A percentile compares a stretch with the other conserved stretches of the same genome.
Evolutionary conservation across 1,140 invertebrate species (phyloP).

Genomic region (Sminthurinus signatus): DNA sequence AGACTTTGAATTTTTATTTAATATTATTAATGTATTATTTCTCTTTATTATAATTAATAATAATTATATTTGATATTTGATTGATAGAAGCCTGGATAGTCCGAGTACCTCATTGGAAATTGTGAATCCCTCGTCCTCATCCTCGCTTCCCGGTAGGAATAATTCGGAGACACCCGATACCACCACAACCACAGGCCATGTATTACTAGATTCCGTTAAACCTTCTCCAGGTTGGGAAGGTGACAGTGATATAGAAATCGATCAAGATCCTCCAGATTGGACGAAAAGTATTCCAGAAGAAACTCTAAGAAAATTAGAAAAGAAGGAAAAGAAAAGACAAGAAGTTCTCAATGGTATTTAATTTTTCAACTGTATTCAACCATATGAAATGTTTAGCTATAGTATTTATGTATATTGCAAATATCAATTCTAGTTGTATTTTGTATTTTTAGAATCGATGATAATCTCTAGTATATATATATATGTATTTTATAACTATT

Average conservation of each 20-base stretch:
- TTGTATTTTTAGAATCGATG: too few relatives aligned
- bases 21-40: not conserved
- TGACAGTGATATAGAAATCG: constrained; percentile 74
- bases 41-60: not conserved
- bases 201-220: constrained; percentile 31
- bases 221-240: constrained; percentile 44
- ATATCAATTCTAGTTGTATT: too few relatives aligned
- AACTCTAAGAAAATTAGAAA: constrained; percentile 60
- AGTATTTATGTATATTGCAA: too few relatives aligned
- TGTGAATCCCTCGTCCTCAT: constrained; percentile 44
- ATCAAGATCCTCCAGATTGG: constrained; percentile 72
- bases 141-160: constrained; percentile 20
- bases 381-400: not conserved
- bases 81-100: constrained; percentile 54
- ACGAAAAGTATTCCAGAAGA: constrained; percentile 75
- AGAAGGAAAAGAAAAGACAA: constrained; percentile 82
- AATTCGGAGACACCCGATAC: constrained; percentile 39
- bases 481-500: too few relatives aligned
- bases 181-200: constrained; percentile 29
- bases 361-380: too few relatives aligned
- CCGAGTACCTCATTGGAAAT: constrained; percentile 54
- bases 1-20: not conserved
- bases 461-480: too few relatives aligned
- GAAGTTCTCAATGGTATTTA: constrained; percentile 97
- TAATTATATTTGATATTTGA: not conserved